Conservation (phyloP, 2,113 vertebrate species). For the Gobius niger region DNA sequence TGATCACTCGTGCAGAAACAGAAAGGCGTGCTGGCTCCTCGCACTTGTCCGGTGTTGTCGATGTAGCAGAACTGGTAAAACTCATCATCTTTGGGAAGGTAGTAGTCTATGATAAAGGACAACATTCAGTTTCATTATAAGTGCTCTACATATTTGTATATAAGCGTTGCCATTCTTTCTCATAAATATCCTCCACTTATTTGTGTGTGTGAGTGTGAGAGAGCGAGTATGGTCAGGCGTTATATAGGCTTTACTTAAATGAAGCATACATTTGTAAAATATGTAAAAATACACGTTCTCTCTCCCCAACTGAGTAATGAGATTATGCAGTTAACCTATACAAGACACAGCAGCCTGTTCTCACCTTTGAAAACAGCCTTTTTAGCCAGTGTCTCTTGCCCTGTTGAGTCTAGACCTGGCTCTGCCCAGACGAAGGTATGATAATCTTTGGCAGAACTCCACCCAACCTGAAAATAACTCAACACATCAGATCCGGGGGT, state of each 20-base stretch:
- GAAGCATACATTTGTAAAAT: too few relatives aligned
- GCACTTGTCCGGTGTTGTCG: constrained; percentile 65
- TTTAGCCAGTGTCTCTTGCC: constrained; percentile 20
- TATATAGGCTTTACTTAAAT: too few relatives aligned
- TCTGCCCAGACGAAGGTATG: constrained; percentile 77
- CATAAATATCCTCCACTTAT: too few relatives aligned
- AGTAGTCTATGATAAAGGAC: constrained; percentile 63
- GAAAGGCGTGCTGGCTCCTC: constrained; percentile 80
- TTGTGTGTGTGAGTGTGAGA: too few relatives aligned
- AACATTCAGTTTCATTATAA: not conserved
- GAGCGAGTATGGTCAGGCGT: too few relatives aligned
- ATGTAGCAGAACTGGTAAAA: constrained; percentile 84
- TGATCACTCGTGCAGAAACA: constrained; percentile 59
- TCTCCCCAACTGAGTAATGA: too few relatives aligned
- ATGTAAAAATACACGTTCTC: too few relatives aligned
- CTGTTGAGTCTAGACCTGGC: constrained; percentile 25
- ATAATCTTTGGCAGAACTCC: constrained; percentile 73
- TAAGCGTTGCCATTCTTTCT: too few relatives aligned
- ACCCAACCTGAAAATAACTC: constrained; percentile 71
- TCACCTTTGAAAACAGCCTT: constrained; percentile 70
- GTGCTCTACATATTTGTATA: too few relatives aligned
- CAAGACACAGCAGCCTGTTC: constrained; percentile 2
- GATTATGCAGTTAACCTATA: too few relatives aligned
- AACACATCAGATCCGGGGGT: not conserved
- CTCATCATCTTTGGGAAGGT: constrained; percentile 79